phyloP scores from a whole-genome alignment of 2,113 vertebrate genomes.

The Aegypius monachus region DNA sequence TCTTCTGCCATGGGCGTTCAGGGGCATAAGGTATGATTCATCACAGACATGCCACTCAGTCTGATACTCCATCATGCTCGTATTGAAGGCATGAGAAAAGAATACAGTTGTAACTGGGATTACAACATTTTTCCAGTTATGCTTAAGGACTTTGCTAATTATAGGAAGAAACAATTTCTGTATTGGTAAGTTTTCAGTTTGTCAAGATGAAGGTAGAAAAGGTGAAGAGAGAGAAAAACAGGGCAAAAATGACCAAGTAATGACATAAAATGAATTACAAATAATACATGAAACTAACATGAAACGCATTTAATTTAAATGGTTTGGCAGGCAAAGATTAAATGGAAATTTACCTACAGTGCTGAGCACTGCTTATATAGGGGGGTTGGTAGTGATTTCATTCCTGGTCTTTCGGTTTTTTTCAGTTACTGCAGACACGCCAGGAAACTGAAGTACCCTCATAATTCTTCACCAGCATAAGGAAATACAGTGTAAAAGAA shows the following conservation, averaged over 20 bases:
- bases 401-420: not conserved
- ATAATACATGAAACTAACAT: not conserved
- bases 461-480: not conserved
- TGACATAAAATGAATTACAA: not conserved
- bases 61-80: not conserved
- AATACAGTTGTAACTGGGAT: not conserved
- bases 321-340: not conserved
- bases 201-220: not conserved
- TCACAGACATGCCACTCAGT: not conserved
- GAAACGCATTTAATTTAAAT: not conserved
- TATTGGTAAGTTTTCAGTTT: not conserved
- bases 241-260: not conserved
- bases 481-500: not conserved
- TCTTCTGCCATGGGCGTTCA: not conserved
- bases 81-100: not conserved
- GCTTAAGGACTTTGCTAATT: not conserved
- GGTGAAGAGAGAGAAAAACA: not conserved
- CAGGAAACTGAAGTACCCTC: not conserved
- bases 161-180: not conserved
- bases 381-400: not conserved
- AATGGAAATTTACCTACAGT: not conserved
- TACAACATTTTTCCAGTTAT: not conserved
- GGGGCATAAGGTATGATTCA: not conserved
- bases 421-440: not conserved
- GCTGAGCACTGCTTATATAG: not conserved